Evolutionary conservation across 2,113 vertebrate genomes (phyloP).

Genomic region (Pygathrix nemaeus): DNA sequence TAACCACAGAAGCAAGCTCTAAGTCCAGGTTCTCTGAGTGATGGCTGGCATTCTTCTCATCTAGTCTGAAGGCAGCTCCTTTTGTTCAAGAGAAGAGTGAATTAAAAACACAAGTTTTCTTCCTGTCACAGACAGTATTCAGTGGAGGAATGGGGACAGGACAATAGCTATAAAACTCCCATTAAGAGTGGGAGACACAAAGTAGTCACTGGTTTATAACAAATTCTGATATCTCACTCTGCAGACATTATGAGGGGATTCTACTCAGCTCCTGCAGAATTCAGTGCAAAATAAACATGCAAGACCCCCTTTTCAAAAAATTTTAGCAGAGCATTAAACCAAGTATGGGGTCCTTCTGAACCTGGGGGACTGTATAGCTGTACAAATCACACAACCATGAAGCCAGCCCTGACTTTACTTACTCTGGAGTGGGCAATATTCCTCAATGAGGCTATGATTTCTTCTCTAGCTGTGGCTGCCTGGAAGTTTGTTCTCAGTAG

Average conservation of each 20-base stretch:
- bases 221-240: neutral
- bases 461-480: neutral
- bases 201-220: neutral
- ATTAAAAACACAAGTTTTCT: slow-evolving; percentile 30
- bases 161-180: neutral
- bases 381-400: neutral
- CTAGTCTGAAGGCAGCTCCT: neutral
- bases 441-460: neutral
- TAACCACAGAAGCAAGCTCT: neutral
- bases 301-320: neutral
- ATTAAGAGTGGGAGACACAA: neutral
- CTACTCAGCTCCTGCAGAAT: neutral
- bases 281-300: neutral
- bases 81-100: neutral
- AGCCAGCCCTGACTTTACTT: neutral
- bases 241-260: neutral
- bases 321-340: neutral
- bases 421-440: neutral
- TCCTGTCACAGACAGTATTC: neutral
- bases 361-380: neutral
- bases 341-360: neutral
- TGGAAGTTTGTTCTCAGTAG: neutral
- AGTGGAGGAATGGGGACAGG: neutral
- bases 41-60: neutral
- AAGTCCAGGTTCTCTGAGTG: neutral